These are phyloP conservation scores for Nematolebias whitei DNA, from an alignment of 2,113 vertebrate species.

Conservation along the genomic window DNA sequence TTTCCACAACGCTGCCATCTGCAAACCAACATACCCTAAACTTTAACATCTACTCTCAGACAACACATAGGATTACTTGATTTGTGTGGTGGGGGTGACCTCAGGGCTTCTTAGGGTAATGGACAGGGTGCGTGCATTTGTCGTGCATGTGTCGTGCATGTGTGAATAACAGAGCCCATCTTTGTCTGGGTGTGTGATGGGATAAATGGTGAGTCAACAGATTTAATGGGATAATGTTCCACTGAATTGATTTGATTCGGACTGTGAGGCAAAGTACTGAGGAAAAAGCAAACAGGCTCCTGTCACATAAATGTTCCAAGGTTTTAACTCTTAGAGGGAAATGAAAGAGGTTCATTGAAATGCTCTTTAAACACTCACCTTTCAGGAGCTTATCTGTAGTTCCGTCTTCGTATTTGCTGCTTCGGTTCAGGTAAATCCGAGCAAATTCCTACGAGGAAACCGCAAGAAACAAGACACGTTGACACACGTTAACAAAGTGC, in stretches of 20 bases:
- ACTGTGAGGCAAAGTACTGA: neutral
- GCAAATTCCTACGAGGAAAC: constrained; percentile 67
- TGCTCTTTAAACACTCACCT: constrained; percentile 55
- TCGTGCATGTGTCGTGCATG: neutral
- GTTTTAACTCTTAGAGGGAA: too few species aligned
- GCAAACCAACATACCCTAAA: accelerated
- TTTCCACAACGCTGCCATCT: constrained; percentile 49
- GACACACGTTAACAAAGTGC: neutral
- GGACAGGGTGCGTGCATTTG: neutral
- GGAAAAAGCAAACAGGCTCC: constrained; percentile 8
- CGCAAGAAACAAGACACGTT: neutral
- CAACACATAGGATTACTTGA: neutral
- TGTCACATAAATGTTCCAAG: neutral
- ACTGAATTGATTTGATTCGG: constrained; percentile 43
- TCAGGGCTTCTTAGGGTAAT: neutral
- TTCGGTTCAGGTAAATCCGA: constrained; percentile 59
- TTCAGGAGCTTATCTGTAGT: constrained; percentile 78
- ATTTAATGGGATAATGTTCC: constrained; percentile 59
- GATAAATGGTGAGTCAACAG: constrained; percentile 44
- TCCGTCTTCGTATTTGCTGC: constrained; percentile 70
- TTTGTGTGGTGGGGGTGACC: neutral
- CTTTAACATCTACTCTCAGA: neutral
- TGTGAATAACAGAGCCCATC: constrained; percentile 40
- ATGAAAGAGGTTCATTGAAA: neutral
- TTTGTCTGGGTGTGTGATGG: constrained; percentile 55